A percentile compares a stretch with the other conserved stretches of the same genome.
phyloP scores from a whole-genome alignment of 2,888 invertebrate species.

The Acrobasis suavella region DNA sequence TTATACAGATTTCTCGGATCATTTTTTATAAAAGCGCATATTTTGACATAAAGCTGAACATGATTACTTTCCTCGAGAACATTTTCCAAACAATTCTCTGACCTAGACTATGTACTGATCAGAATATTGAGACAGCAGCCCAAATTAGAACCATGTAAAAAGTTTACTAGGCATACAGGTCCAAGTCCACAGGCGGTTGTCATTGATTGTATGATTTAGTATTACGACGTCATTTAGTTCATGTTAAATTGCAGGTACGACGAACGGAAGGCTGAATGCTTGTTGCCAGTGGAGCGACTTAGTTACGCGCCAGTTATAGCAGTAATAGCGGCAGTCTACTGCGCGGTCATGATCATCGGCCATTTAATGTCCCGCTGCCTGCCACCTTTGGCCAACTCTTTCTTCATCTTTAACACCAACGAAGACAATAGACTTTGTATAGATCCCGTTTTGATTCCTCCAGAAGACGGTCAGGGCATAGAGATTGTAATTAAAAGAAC shows the following conservation, averaged over 20 bases:
- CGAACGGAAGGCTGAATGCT: constrained; percentile 54
- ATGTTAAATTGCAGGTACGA: constrained; percentile 50
- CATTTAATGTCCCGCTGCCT: constrained; percentile 58
- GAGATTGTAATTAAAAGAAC: constrained; percentile 39
- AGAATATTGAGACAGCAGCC: too few species aligned
- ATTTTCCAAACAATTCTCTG: too few species aligned
- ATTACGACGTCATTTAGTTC: not conserved
- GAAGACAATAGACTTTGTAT: constrained; percentile 72
- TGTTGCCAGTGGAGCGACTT: constrained; percentile 49
- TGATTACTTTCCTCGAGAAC: too few species aligned
- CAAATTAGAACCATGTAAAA: too few species aligned
- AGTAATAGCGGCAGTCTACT: constrained; percentile 47
- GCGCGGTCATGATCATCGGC: constrained; percentile 51
- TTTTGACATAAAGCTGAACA: too few species aligned
- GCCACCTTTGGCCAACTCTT: constrained; percentile 61
- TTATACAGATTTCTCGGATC: too few species aligned
- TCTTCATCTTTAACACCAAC: constrained; percentile 72
- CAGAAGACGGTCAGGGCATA: constrained; percentile 32
- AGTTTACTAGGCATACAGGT: too few species aligned
- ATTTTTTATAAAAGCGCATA: too few species aligned
- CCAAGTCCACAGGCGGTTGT: too few species aligned
- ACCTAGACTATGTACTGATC: too few species aligned
- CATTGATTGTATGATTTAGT: too few species aligned
- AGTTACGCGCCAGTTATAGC: constrained; percentile 54
- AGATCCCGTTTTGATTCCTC: constrained; percentile 42